Percentiles rank a stretch among this genome's conserved stretches.
These are phyloP conservation scores for Blastobasis lacticolella DNA, from an alignment of 2,888 invertebrate genomes.

Conservation along the genomic window DNA sequence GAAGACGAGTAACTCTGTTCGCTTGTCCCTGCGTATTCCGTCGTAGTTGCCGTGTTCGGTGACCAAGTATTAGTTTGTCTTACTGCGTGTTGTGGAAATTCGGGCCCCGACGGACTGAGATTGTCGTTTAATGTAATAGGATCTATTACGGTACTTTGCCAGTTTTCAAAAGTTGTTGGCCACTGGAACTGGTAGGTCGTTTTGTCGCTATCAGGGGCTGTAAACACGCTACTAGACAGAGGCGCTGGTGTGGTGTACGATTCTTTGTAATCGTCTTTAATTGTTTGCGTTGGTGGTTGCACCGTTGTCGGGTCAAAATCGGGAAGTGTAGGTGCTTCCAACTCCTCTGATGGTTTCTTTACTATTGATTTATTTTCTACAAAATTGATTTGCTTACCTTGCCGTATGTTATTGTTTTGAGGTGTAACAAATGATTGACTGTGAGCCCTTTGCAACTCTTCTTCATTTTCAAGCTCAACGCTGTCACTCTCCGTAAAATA, in stretches of 20 bases:
- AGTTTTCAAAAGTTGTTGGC: slow-evolving; percentile 64
- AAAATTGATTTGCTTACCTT: slow-evolving; percentile 53
- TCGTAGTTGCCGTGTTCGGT: slow-evolving; percentile 37
- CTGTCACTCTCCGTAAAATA: slow-evolving; percentile 58
- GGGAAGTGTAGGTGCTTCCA: slow-evolving; percentile 55
- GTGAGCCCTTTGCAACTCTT: slow-evolving; percentile 79
- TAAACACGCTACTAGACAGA: slow-evolving; percentile 41
- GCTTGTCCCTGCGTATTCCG: slow-evolving; percentile 34
- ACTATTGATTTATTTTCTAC: slow-evolving; percentile 32
- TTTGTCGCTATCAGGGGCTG: slow-evolving; percentile 53
- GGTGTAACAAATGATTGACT: slow-evolving; percentile 80
- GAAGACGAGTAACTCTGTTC: slow-evolving; percentile 51
- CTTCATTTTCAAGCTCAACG: slow-evolving; percentile 70
- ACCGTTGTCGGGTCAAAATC: slow-evolving; percentile 39
- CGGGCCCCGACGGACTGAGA: slow-evolving; percentile 54
- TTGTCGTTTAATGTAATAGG: slow-evolving; percentile 83
- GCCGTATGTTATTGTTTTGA: slow-evolving; percentile 60
- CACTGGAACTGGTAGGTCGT: slow-evolving; percentile 67
- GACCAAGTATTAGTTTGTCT: slow-evolving; percentile 41
- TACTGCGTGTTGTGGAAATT: slow-evolving; percentile 29
- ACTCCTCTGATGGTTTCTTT: slow-evolving; percentile 52
- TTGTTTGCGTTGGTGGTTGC: slow-evolving; percentile 39
- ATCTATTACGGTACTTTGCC: slow-evolving; percentile 82
- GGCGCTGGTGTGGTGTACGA: slow-evolving; percentile 37
- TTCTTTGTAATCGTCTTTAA: slow-evolving; percentile 37